Evolutionary conservation across 2,888 invertebrate species (phyloP), one percentile per base, ranked within the genome.

Genomic region (Patella pellucida): DNA sequence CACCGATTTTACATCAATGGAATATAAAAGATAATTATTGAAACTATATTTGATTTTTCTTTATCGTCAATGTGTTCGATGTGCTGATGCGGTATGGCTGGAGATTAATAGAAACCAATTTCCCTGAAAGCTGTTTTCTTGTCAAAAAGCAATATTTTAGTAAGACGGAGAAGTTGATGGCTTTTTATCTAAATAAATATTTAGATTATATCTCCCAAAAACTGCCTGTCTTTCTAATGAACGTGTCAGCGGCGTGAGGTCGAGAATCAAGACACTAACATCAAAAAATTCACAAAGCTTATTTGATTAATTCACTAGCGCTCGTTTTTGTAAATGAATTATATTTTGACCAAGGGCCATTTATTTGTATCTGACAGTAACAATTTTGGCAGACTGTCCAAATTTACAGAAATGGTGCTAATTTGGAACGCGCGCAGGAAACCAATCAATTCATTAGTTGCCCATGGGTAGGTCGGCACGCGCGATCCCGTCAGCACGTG

Each of bases 121-220:
- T 62, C 19, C 23, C 23, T 62, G 62, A 62, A 62, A 62, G 62
- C 62, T 62, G 62, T 62, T 62, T 62, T 62, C 62, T 5, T 62
- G 62, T 62, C 62, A 62, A 62, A 62, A 62, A 62, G 19, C 23
- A 62, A 62, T 62, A 62, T 62, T 62, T 62, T 62, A 62, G 19
- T 62, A 19, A 62, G 19, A 19, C 23, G 19, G 12, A 14, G 11
- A 23, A 12, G 62, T 62, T 62, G 62, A 62, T 62, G 62, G 23
- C 19, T 19, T 56, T 16, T 56, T n/a, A 56, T 56, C 56, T 19
- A 56, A 62, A 62, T 62, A 62, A 62, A 62, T 62, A 62, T 62
- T 62, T 19, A 23, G 19, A 62, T 23, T 11, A 14, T 23, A 23
- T 19, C 19, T 62, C 19, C 12, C 23, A 62, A 62, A 62, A 62